Percentiles rank a stretch among this genome's conserved stretches.
These are phyloP conservation scores for Hydrolagus colliei DNA, from an alignment of 2,797 vertebrate species.

Conservation along the genomic window DNA sequence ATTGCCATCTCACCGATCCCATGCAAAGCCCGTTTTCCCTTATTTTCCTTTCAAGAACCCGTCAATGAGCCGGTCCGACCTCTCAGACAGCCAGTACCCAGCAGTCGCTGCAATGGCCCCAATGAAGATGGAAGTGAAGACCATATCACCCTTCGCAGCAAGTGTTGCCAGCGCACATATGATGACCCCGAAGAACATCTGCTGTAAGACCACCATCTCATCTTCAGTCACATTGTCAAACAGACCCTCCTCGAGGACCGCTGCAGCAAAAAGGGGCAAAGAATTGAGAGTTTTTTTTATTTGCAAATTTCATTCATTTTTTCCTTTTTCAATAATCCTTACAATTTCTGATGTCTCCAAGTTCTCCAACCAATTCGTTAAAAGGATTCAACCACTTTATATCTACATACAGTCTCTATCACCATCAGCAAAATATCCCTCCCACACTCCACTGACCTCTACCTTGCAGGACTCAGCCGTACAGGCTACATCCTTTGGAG, in stretches of 20 bases:
- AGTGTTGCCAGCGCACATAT: slow-evolving; percentile 90
- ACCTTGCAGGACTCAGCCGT: too few species aligned
- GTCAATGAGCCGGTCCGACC: slow-evolving; percentile 83
- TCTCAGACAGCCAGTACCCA: slow-evolving; percentile 93
- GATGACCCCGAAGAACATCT: slow-evolving; percentile 95
- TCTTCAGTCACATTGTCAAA: slow-evolving; percentile 92
- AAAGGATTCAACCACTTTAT: too few species aligned
- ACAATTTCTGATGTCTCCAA: neutral
- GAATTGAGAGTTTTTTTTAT: neutral
- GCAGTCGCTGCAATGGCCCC: slow-evolving; percentile 91
- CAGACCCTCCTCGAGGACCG: slow-evolving; percentile 73
- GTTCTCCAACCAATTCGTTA: too few species aligned
- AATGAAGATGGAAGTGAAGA: slow-evolving; percentile 95
- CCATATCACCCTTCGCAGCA: slow-evolving; percentile 94
- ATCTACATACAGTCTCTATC: too few species aligned
- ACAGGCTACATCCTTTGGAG: too few species aligned
- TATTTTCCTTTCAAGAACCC: slow-evolving; percentile 91
- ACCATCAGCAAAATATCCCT: too few species aligned
- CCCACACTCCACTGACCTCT: too few species aligned
- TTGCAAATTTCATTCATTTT: neutral
- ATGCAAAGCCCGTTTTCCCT: slow-evolving; percentile 28
- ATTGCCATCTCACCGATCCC: neutral
- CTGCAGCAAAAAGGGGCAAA: slow-evolving; percentile 46
- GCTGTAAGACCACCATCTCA: slow-evolving; percentile 91
- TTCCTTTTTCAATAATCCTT: neutral